Percentiles rank a stretch among this genome's conserved stretches.
These are phyloP conservation scores for Lontra canadensis DNA, from an alignment of 2,113 vertebrate genomes.

Conservation along the genomic window DNA sequence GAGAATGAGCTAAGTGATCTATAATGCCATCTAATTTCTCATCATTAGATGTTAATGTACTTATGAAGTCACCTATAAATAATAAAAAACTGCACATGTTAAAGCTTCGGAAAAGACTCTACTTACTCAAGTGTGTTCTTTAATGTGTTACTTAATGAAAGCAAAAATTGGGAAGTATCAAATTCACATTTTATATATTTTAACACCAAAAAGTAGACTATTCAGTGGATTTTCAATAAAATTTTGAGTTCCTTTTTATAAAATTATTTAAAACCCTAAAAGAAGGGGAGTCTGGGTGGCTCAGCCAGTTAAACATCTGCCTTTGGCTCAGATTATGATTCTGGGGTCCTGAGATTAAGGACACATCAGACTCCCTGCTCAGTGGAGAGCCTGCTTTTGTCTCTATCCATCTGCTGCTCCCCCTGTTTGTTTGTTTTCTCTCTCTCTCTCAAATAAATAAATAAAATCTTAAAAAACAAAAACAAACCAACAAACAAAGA, in stretches of 20 bases:
- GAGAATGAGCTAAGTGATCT: neutral
- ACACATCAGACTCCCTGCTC: no score
- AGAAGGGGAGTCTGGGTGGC: neutral
- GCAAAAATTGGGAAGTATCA: neutral
- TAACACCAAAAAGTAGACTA: neutral
- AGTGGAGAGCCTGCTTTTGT: no score
- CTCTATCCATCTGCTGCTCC: no score
- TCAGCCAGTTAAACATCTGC: neutral
- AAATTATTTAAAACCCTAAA: neutral
- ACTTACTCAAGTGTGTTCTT: neutral
- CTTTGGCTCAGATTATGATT: neutral
- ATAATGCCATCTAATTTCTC: neutral
- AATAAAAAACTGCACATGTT: neutral
- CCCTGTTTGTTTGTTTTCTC: no score
- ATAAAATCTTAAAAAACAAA: no score
- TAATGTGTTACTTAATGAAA: neutral
- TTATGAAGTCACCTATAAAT: neutral
- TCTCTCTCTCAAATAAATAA: no score
- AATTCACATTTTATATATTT: neutral
- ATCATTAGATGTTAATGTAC: neutral
- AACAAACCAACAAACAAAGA: no score
- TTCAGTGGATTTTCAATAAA: neutral
- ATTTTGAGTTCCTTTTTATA: neutral
- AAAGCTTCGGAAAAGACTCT: neutral
- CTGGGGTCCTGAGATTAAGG: neutral